phyloP scores from a whole-genome alignment of 2,888 invertebrate species.

The Ecdyonurus torrentis region DNA sequence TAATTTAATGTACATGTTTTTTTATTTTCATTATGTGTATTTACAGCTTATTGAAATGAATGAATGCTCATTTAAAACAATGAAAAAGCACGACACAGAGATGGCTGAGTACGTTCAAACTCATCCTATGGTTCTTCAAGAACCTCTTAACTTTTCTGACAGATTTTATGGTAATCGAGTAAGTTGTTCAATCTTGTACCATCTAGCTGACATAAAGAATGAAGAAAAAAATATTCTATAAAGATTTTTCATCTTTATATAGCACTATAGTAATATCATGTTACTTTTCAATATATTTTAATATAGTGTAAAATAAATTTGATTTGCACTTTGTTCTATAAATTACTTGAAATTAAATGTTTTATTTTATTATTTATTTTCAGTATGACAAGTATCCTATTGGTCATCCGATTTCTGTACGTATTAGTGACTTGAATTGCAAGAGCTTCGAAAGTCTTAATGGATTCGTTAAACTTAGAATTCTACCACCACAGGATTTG shows the following conservation, averaged over 20 bases:
- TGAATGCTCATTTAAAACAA: background rate
- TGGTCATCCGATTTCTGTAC: background rate
- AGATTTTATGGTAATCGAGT: constrained; percentile 1
- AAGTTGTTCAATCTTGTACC: background rate
- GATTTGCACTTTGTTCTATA: background rate
- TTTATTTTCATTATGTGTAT: background rate
- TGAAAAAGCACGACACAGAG: background rate
- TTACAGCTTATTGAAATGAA: background rate
- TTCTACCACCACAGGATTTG: background rate
- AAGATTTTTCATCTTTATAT: background rate
- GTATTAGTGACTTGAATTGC: background rate
- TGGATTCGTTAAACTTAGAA: background rate
- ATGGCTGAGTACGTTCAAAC: background rate
- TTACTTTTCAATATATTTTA: too few species aligned
- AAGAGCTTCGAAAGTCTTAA: background rate
- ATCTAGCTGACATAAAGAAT: background rate
- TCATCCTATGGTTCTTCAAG: background rate
- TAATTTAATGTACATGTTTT: too few species aligned
- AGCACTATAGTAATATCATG: too few species aligned
- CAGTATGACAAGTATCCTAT: constrained; percentile 2
- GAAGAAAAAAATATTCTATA: background rate
- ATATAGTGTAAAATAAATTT: background rate
- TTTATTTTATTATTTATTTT: background rate
- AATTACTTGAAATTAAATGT: background rate
- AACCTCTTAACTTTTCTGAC: background rate